Evolutionary conservation across 2,888 invertebrate genomes (phyloP).

Genomic region (Maniola hyperantus): DNA sequence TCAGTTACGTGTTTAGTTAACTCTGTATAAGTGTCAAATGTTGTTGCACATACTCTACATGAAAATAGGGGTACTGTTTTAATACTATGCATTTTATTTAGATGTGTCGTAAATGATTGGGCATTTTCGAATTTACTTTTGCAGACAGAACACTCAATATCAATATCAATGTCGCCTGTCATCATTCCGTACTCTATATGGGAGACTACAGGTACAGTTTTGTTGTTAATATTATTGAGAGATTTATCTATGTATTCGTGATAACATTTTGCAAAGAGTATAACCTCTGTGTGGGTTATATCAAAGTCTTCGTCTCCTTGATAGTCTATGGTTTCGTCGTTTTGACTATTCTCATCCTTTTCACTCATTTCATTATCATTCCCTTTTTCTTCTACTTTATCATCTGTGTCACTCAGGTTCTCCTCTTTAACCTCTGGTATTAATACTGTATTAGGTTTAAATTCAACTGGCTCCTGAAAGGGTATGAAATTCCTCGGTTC

Average conservation of each 20-base stretch:
- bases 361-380: slow-evolving; percentile 39
- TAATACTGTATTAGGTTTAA: slow-evolving; percentile 43
- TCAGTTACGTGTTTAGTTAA: slow-evolving; percentile 57
- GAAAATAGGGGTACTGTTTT: slow-evolving; percentile 61
- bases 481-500: slow-evolving; percentile 46
- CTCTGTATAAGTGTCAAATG: slow-evolving; percentile 63
- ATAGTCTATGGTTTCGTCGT: slow-evolving; percentile 51
- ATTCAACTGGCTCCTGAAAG: slow-evolving; percentile 27
- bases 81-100: slow-evolving; percentile 67
- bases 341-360: slow-evolving; percentile 34
- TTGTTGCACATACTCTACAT: slow-evolving; percentile 68
- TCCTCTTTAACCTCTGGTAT: slow-evolving; percentile 56
- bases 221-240: slow-evolving; percentile 55
- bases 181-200: slow-evolving; percentile 57
- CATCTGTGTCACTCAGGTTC: slow-evolving; percentile 45
- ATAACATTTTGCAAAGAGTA: slow-evolving; percentile 70
- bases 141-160: slow-evolving; percentile 63
- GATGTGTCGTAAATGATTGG: slow-evolving; percentile 56
- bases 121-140: slow-evolving; percentile 52
- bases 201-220: slow-evolving; percentile 57
- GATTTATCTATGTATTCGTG: slow-evolving; percentile 63
- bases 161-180: slow-evolving; percentile 48
- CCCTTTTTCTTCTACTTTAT: slow-evolving; percentile 34
- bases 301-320: slow-evolving; percentile 74
- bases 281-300: slow-evolving; percentile 69